A percentile compares a stretch with the other conserved stretches of the same genome.
These are phyloP conservation scores for Cochlearius cochlearius DNA, from an alignment of 2,113 vertebrate species.

Conservation along the genomic window DNA sequence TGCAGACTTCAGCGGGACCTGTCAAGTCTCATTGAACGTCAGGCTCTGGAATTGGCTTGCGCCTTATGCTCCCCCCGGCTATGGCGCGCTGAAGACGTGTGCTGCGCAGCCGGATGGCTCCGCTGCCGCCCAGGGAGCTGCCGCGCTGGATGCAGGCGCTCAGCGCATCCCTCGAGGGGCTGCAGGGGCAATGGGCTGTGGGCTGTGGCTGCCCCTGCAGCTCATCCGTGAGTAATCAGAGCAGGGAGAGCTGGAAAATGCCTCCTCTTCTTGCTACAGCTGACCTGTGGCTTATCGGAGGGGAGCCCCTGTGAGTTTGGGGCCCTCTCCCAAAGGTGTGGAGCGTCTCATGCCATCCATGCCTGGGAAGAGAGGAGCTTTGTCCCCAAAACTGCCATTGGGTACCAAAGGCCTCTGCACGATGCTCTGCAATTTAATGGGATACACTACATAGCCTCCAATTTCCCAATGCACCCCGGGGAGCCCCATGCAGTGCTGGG, in stretches of 20 bases:
- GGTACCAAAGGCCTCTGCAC: not conserved
- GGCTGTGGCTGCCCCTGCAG: not conserved
- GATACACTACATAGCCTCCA: accelerated
- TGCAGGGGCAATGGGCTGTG: not conserved
- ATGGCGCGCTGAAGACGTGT: accelerated
- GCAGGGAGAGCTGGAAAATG: not conserved
- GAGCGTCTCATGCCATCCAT: not conserved
- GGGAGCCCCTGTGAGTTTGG: not conserved
- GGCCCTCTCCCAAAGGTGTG: not conserved
- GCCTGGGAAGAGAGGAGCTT: not conserved
- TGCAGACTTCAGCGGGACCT: not conserved
- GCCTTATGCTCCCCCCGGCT: not conserved
- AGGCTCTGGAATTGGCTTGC: not conserved
- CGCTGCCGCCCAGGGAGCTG: not conserved
- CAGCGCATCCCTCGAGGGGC: accelerated
- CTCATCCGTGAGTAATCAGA: not conserved
- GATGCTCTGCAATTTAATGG: not conserved
- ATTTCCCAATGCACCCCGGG: not conserved
- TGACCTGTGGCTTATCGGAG: not conserved
- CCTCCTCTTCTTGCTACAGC: not conserved
- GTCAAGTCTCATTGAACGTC: not conserved
- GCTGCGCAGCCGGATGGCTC: accelerated
- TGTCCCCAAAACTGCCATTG: not conserved
- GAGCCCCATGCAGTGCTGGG: not conserved
- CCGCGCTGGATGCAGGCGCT: accelerated